Evolutionary conservation across 2,888 invertebrate genomes (phyloP).

Genomic region (Pyrrhosoma nymphula): DNA sequence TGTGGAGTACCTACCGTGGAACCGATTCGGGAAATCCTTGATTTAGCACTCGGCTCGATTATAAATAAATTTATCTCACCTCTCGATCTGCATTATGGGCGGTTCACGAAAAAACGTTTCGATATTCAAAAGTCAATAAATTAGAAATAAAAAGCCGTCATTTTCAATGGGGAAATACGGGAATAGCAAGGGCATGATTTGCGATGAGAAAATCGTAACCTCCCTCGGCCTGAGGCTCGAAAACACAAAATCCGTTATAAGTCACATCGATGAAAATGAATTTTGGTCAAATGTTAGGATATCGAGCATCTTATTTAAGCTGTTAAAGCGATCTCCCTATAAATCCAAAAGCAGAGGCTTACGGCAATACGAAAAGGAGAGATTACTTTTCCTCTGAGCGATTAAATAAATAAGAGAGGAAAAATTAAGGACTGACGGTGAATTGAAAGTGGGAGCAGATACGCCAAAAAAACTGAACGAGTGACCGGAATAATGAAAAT

Average conservation of each 20-base stretch:
- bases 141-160: not conserved
- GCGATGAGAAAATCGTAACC: not conserved
- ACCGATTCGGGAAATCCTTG: not conserved
- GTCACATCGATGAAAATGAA: not conserved
- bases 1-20: not conserved
- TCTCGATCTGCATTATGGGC: slow-evolving; percentile 3
- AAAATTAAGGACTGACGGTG: too few relatives aligned
- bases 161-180: not conserved
- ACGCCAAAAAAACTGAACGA: too few relatives aligned
- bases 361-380: too few relatives aligned
- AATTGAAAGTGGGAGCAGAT: too few relatives aligned
- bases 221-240: too few relatives aligned
- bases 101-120: not conserved
- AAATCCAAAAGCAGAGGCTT: too few relatives aligned
- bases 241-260: not conserved
- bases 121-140: not conserved
- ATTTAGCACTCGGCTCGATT: not conserved
- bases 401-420: too few relatives aligned
- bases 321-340: too few relatives aligned
- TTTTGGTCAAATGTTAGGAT: not conserved
- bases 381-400: too few relatives aligned
- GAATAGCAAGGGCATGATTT: not conserved
- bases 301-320: not conserved
- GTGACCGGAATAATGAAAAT: too few relatives aligned
- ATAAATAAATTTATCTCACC: not conserved